Evolutionary conservation across 1,140 invertebrate species (phyloP).

Genomic region (Zaprionus africanus): DNA sequence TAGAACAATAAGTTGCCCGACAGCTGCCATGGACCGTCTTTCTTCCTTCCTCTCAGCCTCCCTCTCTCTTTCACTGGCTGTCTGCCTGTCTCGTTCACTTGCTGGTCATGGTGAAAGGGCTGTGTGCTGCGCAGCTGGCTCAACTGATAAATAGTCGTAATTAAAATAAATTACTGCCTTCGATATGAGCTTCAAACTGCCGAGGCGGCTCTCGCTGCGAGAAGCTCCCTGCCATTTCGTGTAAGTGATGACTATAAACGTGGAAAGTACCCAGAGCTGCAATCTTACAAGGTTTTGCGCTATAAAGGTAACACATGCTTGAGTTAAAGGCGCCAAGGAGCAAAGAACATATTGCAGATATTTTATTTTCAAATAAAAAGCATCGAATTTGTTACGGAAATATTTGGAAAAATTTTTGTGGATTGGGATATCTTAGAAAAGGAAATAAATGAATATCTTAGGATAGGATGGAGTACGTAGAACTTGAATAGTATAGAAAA

Average conservation of each 20-base stretch:
- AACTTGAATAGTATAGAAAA: not conserved
- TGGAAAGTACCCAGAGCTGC: not conserved
- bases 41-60: not conserved
- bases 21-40: constrained; percentile 22
- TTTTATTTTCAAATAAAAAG: not conserved
- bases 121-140: constrained; percentile 15
- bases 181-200: constrained; percentile 16
- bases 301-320: constrained; percentile 4
- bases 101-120: constrained; percentile 42
- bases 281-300: not conserved
- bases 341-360: not conserved
- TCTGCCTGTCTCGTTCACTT: constrained; percentile 1
- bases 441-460: too few relatives aligned
- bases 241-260: not conserved
- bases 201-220: constrained; percentile 13
- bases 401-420: not conserved
- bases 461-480: not conserved
- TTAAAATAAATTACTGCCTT: constrained; percentile 50
- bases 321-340: not conserved
- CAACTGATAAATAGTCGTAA: constrained; percentile 46
- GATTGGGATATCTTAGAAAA: not conserved
- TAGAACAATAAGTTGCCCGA: constrained; percentile 62
- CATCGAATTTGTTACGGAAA: not conserved
- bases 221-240: not conserved
- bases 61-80: not conserved